Evolutionary conservation across 1,140 invertebrate species (phyloP).

Genomic region (Eubasilissa regina): DNA sequence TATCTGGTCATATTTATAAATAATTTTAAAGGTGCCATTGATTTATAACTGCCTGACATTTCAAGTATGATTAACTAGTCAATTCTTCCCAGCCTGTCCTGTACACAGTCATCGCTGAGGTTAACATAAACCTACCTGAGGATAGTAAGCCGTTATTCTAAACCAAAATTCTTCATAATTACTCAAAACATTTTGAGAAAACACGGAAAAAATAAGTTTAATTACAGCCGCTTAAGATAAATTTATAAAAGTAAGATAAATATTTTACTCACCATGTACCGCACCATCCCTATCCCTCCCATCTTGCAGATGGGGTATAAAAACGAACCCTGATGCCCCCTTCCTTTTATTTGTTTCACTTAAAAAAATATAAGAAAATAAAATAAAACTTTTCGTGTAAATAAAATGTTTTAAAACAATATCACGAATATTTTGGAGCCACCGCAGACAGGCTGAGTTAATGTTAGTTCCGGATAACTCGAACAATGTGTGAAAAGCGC

Average conservation of each 20-base stretch:
- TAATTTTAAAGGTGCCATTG: background rate
- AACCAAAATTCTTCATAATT: too few species aligned
- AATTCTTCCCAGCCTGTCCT: too few species aligned
- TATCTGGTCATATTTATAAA: background rate
- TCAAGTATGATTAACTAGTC: too few species aligned
- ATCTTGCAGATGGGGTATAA: slow-evolving; percentile 19
- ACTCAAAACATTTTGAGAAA: too few species aligned
- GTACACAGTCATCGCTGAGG: too few species aligned
- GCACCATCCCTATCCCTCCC: slow-evolving; percentile 27
- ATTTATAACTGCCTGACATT: background rate
- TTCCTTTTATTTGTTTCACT: background rate
- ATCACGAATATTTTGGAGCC: slow-evolving; percentile 8
- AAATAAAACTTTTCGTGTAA: background rate
- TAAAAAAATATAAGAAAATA: slow-evolving; percentile 12
- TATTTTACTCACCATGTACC: slow-evolving; percentile 44
- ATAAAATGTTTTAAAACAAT: slow-evolving; percentile 12
- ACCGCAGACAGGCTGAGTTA: background rate
- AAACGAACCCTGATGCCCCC: slow-evolving; percentile 8
- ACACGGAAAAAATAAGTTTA: too few species aligned
- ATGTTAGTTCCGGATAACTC: background rate
- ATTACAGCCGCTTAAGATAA: too few species aligned
- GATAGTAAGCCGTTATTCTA: too few species aligned
- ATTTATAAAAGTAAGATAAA: background rate
- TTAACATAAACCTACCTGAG: too few species aligned
- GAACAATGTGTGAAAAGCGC: background rate